These are phyloP conservation scores for Aurelia coerulea DNA, from an alignment of 30 jellyfish, hydroid and myxozoan genomes.

Conservation along the genomic window DNA sequence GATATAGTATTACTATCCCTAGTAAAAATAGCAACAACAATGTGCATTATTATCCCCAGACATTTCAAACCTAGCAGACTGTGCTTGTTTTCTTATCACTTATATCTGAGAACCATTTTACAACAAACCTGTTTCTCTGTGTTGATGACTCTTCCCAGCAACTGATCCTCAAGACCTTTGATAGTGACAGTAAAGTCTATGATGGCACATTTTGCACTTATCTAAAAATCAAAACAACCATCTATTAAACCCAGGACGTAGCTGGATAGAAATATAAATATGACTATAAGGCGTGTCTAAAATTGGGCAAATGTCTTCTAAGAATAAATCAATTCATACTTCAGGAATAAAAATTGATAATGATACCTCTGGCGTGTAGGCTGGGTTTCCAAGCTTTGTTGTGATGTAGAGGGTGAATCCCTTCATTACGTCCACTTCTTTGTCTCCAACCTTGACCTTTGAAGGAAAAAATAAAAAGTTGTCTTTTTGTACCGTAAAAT, in stretches of 20 bases:
- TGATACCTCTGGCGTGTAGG: slow-evolving; percentile 95
- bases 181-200: slow-evolving; percentile 94
- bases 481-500: too few relatives aligned
- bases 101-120: too few relatives aligned
- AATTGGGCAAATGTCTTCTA: neutral
- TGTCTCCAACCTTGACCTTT: slow-evolving; percentile 97
- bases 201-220: slow-evolving; percentile 92
- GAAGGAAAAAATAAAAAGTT: too few relatives aligned
- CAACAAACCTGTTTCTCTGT: slow-evolving; percentile 87
- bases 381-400: slow-evolving; percentile 94
- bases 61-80: too few relatives aligned
- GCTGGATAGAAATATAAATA: too few relatives aligned
- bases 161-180: slow-evolving; percentile 93
- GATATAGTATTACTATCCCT: too few relatives aligned
- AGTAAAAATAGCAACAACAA: too few relatives aligned
- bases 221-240: slow-evolving; percentile 26
- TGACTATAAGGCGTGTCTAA: too few relatives aligned
- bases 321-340: neutral
- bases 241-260: too few relatives aligned
- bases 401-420: slow-evolving; percentile 91
- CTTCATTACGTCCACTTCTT: slow-evolving; percentile 93
- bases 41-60: too few relatives aligned
- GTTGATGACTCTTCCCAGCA: slow-evolving; percentile 94
- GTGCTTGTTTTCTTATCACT: too few relatives aligned
- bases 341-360: neutral